Evolutionary conservation across 1,140 invertebrate genomes (phyloP), one percentile per base, ranked within the genome.

Genomic region (Trichonephila inaurata): DNA sequence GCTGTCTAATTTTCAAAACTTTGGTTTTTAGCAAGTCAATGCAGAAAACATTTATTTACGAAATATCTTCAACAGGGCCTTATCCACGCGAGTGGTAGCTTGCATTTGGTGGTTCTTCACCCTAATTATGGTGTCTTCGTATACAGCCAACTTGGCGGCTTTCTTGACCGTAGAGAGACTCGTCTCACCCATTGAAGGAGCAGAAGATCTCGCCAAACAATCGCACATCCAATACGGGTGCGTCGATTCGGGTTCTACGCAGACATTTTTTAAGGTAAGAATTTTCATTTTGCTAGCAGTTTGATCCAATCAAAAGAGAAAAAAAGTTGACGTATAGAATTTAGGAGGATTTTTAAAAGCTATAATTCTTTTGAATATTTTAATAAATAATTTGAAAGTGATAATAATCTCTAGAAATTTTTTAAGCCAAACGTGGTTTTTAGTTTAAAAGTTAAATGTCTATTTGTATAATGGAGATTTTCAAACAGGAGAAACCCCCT

Each of bases 101-200:
- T 96, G 96, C 40, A 96, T 95, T 28, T 97, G 96, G 96, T 97
- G 96, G 96, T 96, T 97, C 93, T 97, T 97, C 94, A 96, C 96
- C 2, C 95, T 97, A 16, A 97, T 97, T 91, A 96, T 97, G 88
- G 97, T 97, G 77, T 96, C 96, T 58, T 96, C 96, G 5, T 97
- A 97, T 95, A 97, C 96, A 12, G 96, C 96, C 85, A 97, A 97
- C 94, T 95, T 97, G 81, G 96, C 96, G 28, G 96, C 96, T 19
- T 97, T 97, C 95, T 95, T 97, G 21, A 97, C 96, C 19, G 96
- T 97, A 33, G 97, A 97, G 91, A 95, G 96, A 92, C 96, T 97
- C 94, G 95, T 96, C 51, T 96, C 96, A 33, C 96, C 96, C 7
- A 97, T 97, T 12, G 95, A 96, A 93, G 95, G 95, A 12, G 96